These are phyloP conservation scores for Istiophorus platypterus DNA, from an alignment of 2,113 vertebrate species.

Conservation along the genomic window DNA sequence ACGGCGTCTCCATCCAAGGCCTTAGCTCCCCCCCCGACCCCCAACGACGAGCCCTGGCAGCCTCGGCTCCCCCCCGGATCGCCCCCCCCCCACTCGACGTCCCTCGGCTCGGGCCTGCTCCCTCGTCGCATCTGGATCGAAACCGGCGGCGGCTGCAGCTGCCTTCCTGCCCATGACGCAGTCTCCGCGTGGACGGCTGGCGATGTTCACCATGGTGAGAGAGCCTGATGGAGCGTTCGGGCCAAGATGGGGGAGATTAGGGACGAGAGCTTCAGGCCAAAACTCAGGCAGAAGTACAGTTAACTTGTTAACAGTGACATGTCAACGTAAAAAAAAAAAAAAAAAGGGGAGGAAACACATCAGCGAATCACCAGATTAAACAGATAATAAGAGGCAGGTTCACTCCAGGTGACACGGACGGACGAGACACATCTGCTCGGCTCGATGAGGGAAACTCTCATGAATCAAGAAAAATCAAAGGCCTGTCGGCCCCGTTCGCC, in stretches of 20 bases:
- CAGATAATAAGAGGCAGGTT: background rate
- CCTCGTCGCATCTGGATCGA: slow-evolving; percentile 53
- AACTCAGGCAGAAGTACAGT: background rate
- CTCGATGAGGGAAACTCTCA: background rate
- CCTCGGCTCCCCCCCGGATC: no score
- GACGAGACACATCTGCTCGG: background rate
- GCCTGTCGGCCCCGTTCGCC: background rate
- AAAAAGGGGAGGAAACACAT: background rate
- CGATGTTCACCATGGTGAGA: slow-evolving; percentile 49
- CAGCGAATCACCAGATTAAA: background rate
- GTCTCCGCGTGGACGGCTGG: slow-evolving; percentile 68
- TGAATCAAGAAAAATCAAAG: background rate
- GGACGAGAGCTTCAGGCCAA: background rate
- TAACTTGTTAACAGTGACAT: background rate
- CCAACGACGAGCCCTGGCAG: no score
- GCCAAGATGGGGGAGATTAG: background rate
- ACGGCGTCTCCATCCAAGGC: background rate
- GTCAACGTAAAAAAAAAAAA: background rate
- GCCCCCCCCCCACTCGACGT: no score
- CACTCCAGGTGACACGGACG: background rate
- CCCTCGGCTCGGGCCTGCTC: no score
- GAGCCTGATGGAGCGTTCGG: slow-evolving; percentile 1
- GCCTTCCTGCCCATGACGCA: slow-evolving; percentile 30
- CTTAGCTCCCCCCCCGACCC: no score
- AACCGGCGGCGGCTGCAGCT: slow-evolving; percentile 24